phyloP scores from a whole-genome alignment of 1,140 invertebrate genomes.

The Sminthurinus signatus region DNA sequence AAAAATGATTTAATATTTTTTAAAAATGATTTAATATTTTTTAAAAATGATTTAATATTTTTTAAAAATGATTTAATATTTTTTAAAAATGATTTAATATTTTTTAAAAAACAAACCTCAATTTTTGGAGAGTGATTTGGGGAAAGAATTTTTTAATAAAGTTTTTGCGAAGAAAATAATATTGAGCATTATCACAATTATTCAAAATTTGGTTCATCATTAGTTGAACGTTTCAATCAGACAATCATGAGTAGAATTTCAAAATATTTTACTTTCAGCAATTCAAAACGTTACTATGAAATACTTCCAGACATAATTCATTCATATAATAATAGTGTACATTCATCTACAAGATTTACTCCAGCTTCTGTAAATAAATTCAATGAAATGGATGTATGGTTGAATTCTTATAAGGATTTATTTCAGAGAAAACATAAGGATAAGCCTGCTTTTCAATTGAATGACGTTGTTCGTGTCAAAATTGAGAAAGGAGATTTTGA shows the following conservation, averaged over 20 bases:
- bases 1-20: no score
- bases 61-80: no score
- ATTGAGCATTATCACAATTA: constrained; percentile 9
- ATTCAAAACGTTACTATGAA: constrained; percentile 7
- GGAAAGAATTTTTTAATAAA: constrained; percentile 14
- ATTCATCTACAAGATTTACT: constrained; percentile 13
- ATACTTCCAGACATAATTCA: constrained; percentile 11
- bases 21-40: no score
- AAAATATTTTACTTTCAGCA: constrained; percentile 13
- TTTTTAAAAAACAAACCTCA: constrained; percentile 9
- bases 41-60: no score
- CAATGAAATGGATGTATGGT: constrained; percentile 31
- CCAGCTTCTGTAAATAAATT: constrained; percentile 25
- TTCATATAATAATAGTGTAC: constrained; percentile 26
- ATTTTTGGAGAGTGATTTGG: constrained; percentile 20
- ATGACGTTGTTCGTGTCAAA: constrained; percentile 16
- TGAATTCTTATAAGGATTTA: constrained; percentile 23
- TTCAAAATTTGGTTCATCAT: constrained; percentile 10
- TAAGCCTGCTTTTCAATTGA: background rate
- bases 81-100: no score
- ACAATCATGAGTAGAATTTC: constrained; percentile 16
- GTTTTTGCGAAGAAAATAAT: constrained; percentile 15
- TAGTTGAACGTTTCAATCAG: constrained; percentile 26
- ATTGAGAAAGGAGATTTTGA: constrained; percentile 45
- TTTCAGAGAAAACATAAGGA: background rate